Evolutionary conservation across 2,888 invertebrate species (phyloP).

Genomic region (Rhingia campestris): DNA sequence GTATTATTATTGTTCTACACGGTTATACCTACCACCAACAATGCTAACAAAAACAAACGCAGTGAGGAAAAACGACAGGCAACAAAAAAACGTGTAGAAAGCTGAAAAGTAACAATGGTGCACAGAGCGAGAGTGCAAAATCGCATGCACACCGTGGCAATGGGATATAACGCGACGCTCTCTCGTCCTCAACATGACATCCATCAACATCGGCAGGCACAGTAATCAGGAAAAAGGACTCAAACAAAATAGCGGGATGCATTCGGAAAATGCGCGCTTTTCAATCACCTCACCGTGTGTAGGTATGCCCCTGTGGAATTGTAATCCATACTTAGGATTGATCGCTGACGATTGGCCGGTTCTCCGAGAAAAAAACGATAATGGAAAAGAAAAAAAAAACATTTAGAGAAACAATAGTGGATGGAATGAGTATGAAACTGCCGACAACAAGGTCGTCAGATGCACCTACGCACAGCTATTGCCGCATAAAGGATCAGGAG

Average conservation of each 20-base stretch:
- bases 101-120: constrained; percentile 45
- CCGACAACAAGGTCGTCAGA: constrained; percentile 58
- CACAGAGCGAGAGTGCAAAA: constrained; percentile 55
- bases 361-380: constrained; percentile 57
- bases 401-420: constrained; percentile 66
- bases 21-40: constrained; percentile 44
- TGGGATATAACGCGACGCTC: constrained; percentile 56
- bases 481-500: constrained; percentile 24
- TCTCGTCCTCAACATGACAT: constrained; percentile 34
- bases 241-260: constrained; percentile 63
- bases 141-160: constrained; percentile 55
- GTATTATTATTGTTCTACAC: constrained; percentile 21
- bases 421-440: constrained; percentile 30
- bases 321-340: constrained; percentile 72
- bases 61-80: constrained; percentile 6
- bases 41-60: constrained; percentile 42
- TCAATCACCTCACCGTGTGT: constrained; percentile 15
- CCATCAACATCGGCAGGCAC: constrained; percentile 50
- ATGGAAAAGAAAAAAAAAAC: constrained; percentile 63
- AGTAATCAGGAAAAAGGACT: constrained; percentile 20
- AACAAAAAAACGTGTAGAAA: constrained; percentile 41
- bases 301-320: constrained; percentile 39
- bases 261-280: constrained; percentile 67
- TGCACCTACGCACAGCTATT: constrained; percentile 44
- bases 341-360: constrained; percentile 58